These are phyloP conservation scores for Ichneumoninae sp. DNA, from an alignment of 2,888 invertebrate genomes.

Conservation along the genomic window DNA sequence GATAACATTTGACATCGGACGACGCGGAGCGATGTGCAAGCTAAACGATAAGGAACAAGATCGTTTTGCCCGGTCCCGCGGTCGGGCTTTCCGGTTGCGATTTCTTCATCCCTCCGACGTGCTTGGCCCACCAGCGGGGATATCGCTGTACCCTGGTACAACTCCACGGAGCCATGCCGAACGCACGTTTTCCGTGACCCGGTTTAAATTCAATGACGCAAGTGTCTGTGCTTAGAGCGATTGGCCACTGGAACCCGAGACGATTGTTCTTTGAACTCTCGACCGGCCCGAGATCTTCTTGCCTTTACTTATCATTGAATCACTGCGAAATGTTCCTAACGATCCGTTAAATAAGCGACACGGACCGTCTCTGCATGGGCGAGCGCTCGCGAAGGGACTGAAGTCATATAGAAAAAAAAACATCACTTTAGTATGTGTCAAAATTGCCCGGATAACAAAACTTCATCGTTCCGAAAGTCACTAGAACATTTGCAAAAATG, in stretches of 20 bases:
- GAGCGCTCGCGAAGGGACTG: not conserved
- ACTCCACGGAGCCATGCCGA: not conserved
- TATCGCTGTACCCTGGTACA: not conserved
- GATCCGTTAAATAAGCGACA: conserved; percentile 5
- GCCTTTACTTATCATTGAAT: conserved; percentile 11
- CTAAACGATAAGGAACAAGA: conserved; percentile 61
- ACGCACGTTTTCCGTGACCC: conserved; percentile 58
- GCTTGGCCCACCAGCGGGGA: conserved; percentile 15
- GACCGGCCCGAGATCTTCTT: conserved; percentile 11
- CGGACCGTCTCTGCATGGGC: not conserved
- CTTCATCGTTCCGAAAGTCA: not conserved
- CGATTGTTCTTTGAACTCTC: conserved; percentile 48
- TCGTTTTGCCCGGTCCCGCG: conserved; percentile 19
- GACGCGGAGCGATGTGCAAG: conserved; percentile 28
- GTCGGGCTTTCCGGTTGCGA: conserved; percentile 35
- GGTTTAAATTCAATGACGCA: conserved; percentile 62
- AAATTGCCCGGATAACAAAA: not conserved
- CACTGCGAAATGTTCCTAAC: conserved; percentile 6
- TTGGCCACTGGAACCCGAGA: conserved; percentile 40
- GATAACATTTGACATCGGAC: conserved; percentile 74
- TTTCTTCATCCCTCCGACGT: conserved; percentile 33
- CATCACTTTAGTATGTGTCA: not conserved
- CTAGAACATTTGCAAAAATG: not conserved
- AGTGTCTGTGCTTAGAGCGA: conserved; percentile 57
- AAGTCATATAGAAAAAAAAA: not conserved